phyloP scores from a whole-genome alignment of 2,113 vertebrate genomes.

The Pyrgilauda ruficollis region DNA sequence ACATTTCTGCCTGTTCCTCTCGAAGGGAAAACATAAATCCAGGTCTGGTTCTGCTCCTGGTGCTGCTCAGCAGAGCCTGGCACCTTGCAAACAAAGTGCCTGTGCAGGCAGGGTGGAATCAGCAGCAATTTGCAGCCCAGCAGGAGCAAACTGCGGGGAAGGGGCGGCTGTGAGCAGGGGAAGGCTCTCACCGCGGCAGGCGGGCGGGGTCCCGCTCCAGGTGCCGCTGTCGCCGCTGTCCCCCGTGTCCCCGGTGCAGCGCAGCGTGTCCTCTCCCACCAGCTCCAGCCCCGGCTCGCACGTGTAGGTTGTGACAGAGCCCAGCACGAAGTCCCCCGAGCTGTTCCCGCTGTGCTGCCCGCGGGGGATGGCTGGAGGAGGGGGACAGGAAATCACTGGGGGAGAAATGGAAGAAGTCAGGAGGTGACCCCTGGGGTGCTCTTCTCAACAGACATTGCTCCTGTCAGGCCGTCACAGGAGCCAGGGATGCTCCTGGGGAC shows the following conservation, averaged over 20 bases:
- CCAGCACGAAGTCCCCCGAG: neutral
- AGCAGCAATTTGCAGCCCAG: neutral
- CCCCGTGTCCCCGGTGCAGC: neutral
- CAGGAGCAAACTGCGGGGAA: fast-evolving
- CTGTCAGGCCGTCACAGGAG: neutral
- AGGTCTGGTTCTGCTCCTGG: fast-evolving
- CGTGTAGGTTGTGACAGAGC: neutral
- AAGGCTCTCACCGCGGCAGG: constrained; percentile 21
- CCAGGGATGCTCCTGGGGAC: fast-evolving
- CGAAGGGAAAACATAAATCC: fast-evolving
- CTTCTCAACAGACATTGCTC: neutral
- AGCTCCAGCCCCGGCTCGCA: constrained; percentile 48
- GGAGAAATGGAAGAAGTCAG: neutral
- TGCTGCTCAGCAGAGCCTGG: neutral
- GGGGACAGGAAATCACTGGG: constrained; percentile 22
- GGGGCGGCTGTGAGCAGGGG: neutral
- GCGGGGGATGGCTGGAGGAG: constrained; percentile 23
- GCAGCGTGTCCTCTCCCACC: constrained; percentile 27
- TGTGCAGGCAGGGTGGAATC: fast-evolving
- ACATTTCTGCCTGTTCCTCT: neutral
- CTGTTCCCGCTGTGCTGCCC: neutral
- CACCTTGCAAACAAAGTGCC: fast-evolving
- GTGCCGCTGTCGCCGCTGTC: neutral
- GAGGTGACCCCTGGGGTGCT: neutral
- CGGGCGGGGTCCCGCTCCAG: constrained; percentile 49